phyloP scores from a whole-genome alignment of 1,140 invertebrate species.

The Episyrphus balteatus region DNA sequence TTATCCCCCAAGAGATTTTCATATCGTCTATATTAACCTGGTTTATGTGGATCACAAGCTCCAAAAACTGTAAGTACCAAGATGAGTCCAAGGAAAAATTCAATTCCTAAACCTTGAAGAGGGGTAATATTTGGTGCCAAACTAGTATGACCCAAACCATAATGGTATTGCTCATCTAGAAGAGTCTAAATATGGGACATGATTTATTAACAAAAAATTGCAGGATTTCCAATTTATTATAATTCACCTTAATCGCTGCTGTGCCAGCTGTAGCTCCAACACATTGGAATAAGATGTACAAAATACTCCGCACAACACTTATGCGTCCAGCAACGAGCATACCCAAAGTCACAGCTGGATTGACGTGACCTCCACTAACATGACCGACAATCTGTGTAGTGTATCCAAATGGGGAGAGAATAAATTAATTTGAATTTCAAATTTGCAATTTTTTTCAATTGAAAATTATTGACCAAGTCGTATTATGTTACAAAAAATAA shows the following conservation, averaged over 20 bases:
- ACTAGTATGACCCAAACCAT: constrained; percentile 49
- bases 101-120: constrained; percentile 74
- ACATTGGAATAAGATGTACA: constrained; percentile 77
- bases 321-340: constrained; percentile 70
- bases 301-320: constrained; percentile 56
- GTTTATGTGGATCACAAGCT: constrained; percentile 61
- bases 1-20: background rate
- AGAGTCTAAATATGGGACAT: constrained; percentile 41
- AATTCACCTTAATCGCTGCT: constrained; percentile 43
- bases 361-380: constrained; percentile 82
- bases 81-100: constrained; percentile 82
- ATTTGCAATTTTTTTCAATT: background rate
- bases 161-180: constrained; percentile 47
- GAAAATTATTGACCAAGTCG: background rate
- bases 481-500: too few species aligned
- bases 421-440: background rate
- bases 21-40: constrained; percentile 9
- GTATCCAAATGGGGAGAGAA: background rate
- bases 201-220: background rate
- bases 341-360: constrained; percentile 78
- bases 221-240: background rate
- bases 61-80: constrained; percentile 81
- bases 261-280: constrained; percentile 76
- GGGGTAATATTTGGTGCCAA: constrained; percentile 46
- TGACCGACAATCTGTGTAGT: constrained; percentile 76